Percentiles rank a stretch among this genome's conserved stretches.
These are phyloP conservation scores for Helarctos malayanus DNA, from an alignment of 2,797 vertebrate species.

Conservation along the genomic window DNA sequence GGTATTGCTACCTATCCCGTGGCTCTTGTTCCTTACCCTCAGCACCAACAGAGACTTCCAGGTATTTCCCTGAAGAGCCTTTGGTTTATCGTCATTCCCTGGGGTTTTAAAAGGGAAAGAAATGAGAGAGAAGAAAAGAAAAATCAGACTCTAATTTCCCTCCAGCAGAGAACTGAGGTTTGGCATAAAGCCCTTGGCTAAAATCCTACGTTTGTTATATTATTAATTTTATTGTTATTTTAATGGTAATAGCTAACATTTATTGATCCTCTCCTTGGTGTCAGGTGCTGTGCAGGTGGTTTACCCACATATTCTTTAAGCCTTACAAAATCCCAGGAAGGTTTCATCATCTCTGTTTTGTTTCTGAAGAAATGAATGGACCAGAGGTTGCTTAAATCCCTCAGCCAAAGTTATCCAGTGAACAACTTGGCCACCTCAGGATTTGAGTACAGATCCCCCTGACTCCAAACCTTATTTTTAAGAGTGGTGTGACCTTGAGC, in stretches of 20 bases:
- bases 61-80: background rate
- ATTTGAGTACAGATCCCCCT: background rate
- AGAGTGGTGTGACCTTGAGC: constrained; percentile 66
- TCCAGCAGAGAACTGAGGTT: background rate
- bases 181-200: background rate
- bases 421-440: background rate
- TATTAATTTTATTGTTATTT: background rate
- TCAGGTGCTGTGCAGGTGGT: background rate
- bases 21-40: background rate
- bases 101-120: background rate
- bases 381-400: background rate
- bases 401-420: background rate
- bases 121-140: background rate
- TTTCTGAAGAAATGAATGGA: background rate
- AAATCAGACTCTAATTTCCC: background rate
- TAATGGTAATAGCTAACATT: background rate
- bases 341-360: background rate
- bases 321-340: background rate
- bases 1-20: too few relatives aligned
- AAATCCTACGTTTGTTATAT: background rate
- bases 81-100: background rate
- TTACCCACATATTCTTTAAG: background rate
- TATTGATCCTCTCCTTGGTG: background rate
- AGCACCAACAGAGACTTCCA: background rate
- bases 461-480: background rate